These are phyloP conservation scores for Dicyrtomina minuta DNA, from an alignment of 2,888 invertebrate genomes.

Conservation along the genomic window DNA sequence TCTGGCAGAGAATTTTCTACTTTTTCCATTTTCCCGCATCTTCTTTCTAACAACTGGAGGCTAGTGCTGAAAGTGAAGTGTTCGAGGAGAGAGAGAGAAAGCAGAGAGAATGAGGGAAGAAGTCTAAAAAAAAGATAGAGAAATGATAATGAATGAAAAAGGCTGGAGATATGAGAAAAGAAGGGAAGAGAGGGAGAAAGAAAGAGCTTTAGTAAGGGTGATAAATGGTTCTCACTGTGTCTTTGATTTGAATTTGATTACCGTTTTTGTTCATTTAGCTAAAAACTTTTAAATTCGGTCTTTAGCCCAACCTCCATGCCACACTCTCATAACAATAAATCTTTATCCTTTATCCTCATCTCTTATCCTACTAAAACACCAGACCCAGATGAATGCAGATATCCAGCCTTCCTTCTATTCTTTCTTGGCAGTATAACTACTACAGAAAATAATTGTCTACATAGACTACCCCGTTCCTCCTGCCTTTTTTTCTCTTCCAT, in stretches of 20 bases:
- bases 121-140: background rate
- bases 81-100: constrained; percentile 8
- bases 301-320: constrained; percentile 36
- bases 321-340: constrained; percentile 47
- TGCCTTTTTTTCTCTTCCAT: constrained; percentile 2
- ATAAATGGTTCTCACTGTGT: constrained; percentile 43
- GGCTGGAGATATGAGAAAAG: constrained; percentile 8
- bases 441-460: too few relatives aligned
- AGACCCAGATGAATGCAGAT: too few relatives aligned
- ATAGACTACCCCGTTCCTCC: background rate
- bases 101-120: constrained; percentile 16
- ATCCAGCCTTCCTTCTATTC: background rate
- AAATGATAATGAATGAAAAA: constrained; percentile 24
- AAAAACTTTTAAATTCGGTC: constrained; percentile 46
- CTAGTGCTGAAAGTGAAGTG: constrained; percentile 1
- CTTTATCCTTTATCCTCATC: constrained; percentile 37
- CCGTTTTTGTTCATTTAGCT: constrained; percentile 53
- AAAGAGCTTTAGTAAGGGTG: constrained; percentile 29
- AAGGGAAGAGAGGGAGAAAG: constrained; percentile 9
- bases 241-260: constrained; percentile 55
- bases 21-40: background rate
- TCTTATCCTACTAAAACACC: background rate
- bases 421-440: constrained; percentile 15
- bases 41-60: background rate
- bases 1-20: constrained; percentile 27